Conservation (phyloP, 2,888 invertebrate genomes). For the Dione juno region DNA sequence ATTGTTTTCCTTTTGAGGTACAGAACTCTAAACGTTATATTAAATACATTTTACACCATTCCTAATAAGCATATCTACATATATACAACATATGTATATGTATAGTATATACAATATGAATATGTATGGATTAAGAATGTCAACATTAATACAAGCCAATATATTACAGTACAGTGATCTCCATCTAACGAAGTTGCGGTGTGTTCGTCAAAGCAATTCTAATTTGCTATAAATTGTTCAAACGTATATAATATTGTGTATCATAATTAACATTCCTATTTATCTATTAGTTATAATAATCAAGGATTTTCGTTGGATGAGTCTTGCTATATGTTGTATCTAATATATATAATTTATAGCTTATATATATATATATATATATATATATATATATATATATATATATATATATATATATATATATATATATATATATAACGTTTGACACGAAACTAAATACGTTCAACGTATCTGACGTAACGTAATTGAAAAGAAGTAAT, state of each 20-base stretch:
- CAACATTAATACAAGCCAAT: conserved; percentile 38
- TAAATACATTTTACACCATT: background rate
- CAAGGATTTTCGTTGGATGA: background rate
- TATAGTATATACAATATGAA: conserved; percentile 1
- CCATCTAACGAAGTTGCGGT: conserved; percentile 36
- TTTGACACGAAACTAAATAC: too few relatives aligned
- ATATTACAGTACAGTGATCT: conserved; percentile 37
- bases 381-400: too few relatives aligned
- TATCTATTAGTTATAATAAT: conserved; percentile 16
- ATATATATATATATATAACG: too few relatives aligned
- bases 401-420: too few relatives aligned
- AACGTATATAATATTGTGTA: conserved; percentile 27
- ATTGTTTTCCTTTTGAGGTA: too few relatives aligned
- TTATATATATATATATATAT: too few relatives aligned
- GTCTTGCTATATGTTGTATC: background rate
- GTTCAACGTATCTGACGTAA: too few relatives aligned
- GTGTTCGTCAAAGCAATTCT: conserved; percentile 35
- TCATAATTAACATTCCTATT: conserved; percentile 18
- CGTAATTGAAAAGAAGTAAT: too few relatives aligned
- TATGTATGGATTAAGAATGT: conserved; percentile 31
- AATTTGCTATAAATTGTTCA: conserved; percentile 39
- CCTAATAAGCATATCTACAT: background rate
- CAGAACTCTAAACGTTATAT: too few relatives aligned
- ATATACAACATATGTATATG: too few relatives aligned
- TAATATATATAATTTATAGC: too few relatives aligned